Conservation (phyloP, 1,140 invertebrate genomes). For the Micrasema minimum region DNA sequence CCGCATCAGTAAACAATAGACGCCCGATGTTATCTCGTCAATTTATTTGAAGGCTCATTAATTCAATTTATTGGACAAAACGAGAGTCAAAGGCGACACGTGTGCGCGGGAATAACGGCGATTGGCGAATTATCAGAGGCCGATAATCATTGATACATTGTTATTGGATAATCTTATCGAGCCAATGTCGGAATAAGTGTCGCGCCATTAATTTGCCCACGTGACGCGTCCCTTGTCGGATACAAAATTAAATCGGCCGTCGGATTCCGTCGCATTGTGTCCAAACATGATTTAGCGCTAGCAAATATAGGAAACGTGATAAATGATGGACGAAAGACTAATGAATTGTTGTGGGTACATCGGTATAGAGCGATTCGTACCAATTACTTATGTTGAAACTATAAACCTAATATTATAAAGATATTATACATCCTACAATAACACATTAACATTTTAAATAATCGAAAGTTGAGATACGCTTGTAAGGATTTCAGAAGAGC, state of each 20-base stretch:
- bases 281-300: conserved; percentile 15
- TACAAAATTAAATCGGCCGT: conserved; percentile 39
- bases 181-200: conserved; percentile 36
- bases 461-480: too few species aligned
- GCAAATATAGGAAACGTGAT: too few species aligned
- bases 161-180: conserved; percentile 48
- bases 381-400: too few species aligned
- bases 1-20: conserved; percentile 20
- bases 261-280: conserved; percentile 25
- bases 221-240: conserved; percentile 23
- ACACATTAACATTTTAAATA: too few species aligned
- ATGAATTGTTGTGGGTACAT: too few species aligned
- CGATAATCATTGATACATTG: conserved; percentile 52
- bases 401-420: too few species aligned
- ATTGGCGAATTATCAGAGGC: conserved; percentile 42
- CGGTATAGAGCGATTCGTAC: too few species aligned
- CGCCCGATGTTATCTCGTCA: conserved; percentile 11
- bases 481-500: too few species aligned
- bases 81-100: conserved; percentile 17
- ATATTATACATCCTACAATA: too few species aligned
- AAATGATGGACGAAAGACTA: too few species aligned
- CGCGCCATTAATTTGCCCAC: conserved; percentile 35
- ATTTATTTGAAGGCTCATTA: conserved; percentile 30
- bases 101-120: conserved; percentile 21
- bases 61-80: conserved; percentile 24